Percentiles rank a stretch among this genome's conserved stretches.
Evolutionary conservation across 35 echinoderm and acorn worm species (phyloP).

Genomic region (Patiria miniata): DNA sequence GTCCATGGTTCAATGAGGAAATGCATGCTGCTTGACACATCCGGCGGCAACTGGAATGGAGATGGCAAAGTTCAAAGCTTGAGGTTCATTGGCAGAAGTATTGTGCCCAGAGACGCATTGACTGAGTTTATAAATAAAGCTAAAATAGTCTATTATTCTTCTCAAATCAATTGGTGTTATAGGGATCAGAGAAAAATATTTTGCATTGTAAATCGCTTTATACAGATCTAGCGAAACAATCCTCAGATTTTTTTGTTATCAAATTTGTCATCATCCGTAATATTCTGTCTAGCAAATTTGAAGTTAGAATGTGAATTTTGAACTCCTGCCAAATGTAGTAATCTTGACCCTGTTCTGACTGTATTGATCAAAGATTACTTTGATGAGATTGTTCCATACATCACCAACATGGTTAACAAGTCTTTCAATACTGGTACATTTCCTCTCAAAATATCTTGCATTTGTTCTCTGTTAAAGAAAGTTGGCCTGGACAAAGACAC

Average conservation of each 20-base stretch:
- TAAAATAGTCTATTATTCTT: slow-evolving; percentile 27
- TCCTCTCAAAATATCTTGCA: slow-evolving; percentile 7
- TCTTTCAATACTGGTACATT: background rate
- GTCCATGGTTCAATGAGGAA: slow-evolving; percentile 23
- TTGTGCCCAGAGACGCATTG: background rate
- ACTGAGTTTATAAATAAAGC: slow-evolving; percentile 25
- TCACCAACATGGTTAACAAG: background rate
- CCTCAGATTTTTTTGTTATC: background rate
- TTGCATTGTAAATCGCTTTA: background rate
- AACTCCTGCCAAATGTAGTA: slow-evolving; percentile 15
- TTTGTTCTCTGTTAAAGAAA: too few species aligned
- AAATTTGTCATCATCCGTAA: background rate
- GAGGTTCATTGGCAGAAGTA: slow-evolving; percentile 32
- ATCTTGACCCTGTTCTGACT: slow-evolving; percentile 42
- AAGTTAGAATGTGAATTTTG: background rate
- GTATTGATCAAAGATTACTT: slow-evolving; percentile 43
- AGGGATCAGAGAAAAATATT: slow-evolving; percentile 35
- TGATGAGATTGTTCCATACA: slow-evolving; percentile 39
- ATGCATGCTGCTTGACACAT: slow-evolving; percentile 23
- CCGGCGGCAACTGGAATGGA: slow-evolving; percentile 14
- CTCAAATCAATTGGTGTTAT: background rate
- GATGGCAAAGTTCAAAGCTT: slow-evolving; percentile 22
- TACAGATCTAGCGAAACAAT: background rate
- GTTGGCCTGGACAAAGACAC: too few species aligned
- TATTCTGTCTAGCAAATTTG: background rate